These are phyloP conservation scores for Apis laboriosa DNA, from an alignment of 1,140 invertebrate genomes.

Conservation along the genomic window DNA sequence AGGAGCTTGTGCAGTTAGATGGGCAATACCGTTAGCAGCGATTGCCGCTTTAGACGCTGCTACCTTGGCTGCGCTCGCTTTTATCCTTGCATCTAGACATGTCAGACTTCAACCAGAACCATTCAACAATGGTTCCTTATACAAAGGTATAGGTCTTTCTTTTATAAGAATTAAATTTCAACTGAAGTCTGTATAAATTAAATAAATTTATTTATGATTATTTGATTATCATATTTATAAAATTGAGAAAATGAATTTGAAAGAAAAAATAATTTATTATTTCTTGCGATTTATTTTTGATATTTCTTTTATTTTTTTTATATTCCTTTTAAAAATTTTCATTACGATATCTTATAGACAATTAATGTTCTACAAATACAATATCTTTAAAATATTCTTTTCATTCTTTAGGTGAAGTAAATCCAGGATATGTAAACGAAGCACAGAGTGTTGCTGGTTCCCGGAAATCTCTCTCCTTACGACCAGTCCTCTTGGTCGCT, in stretches of 20 bases:
- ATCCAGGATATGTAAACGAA: constrained; percentile 91
- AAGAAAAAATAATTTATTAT: too few relatives aligned
- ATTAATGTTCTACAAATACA: too few relatives aligned
- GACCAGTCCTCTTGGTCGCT: constrained; percentile 91
- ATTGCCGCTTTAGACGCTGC: constrained; percentile 95
- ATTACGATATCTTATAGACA: too few relatives aligned
- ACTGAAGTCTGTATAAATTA: background rate
- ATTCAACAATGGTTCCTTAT: constrained; percentile 84
- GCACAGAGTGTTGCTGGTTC: constrained; percentile 90
- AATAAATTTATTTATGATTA: background rate
- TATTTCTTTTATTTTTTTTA: too few relatives aligned
- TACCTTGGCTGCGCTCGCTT: constrained; percentile 94
- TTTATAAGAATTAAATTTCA: background rate
- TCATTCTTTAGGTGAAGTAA: constrained; percentile 90
- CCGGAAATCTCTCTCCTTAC: constrained; percentile 91
- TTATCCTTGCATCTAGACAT: constrained; percentile 95
- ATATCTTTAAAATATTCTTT: too few relatives aligned
- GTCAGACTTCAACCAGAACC: constrained; percentile 92
- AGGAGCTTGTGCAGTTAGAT: constrained; percentile 93
- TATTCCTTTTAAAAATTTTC: too few relatives aligned
- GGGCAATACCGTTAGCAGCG: constrained; percentile 96
- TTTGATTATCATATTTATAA: too few relatives aligned
- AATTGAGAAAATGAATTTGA: too few relatives aligned
- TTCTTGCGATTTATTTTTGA: background rate
- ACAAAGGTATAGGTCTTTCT: constrained; percentile 78